phyloP scores from a whole-genome alignment of 2,113 vertebrate genomes.

The Pseudopipra pipra region DNA sequence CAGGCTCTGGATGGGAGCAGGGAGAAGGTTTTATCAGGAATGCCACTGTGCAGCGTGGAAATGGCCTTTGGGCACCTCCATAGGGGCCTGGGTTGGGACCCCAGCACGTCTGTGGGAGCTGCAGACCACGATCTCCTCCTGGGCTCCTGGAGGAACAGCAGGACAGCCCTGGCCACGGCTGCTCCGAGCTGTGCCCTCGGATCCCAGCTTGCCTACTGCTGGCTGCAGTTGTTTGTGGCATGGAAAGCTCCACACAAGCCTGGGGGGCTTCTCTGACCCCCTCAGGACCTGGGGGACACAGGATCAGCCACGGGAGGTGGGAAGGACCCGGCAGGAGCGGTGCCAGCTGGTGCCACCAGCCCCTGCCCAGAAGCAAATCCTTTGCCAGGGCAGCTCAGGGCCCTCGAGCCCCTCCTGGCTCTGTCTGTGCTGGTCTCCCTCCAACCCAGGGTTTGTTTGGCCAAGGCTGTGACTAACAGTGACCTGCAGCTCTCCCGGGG shows the following conservation, averaged over 20 bases:
- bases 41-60: background rate
- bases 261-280: background rate
- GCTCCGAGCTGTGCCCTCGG: background rate
- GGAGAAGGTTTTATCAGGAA: background rate
- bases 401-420: background rate
- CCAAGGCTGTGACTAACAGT: background rate
- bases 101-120: background rate
- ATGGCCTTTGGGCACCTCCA: accelerated
- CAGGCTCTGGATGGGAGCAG: accelerated
- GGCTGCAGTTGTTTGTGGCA: accelerated
- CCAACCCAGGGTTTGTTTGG: background rate
- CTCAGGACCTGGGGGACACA: background rate
- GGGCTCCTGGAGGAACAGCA: background rate
- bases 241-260: background rate
- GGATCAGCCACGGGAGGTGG: background rate
- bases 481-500: accelerated
- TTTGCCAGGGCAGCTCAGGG: background rate
- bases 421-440: accelerated
- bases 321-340: background rate
- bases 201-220: accelerated
- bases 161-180: background rate
- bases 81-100: background rate
- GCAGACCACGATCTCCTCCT: background rate
- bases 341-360: background rate
- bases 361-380: accelerated